Base-by-base conservation (phyloP, 2,888 invertebrate species). In the Mythimna ferrago region DNA sequence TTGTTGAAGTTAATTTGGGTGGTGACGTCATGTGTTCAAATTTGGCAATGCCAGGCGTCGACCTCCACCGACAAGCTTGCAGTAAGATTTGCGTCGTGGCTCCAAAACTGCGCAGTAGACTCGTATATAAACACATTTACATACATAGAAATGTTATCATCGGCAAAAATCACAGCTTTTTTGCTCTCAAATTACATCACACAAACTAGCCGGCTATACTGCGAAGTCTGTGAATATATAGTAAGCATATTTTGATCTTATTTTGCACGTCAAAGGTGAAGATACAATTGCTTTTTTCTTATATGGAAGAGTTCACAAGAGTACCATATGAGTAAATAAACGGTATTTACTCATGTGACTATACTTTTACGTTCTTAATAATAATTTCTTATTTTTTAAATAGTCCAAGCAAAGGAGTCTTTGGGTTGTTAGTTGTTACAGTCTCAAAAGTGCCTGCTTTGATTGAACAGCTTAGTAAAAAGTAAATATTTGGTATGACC, bases 41-140 rank as follows among this genome's bases (percentile, higher is more conserved):
- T 95, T 95, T 93, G 95, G 95, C 94, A 93, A 93, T 92, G 94
- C 83, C 87, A 90, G 94, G 92, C 91, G 87, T 90, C 93, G 95
- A 95, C 95, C 95, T 95, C 95, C 87, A 90, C 87, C 83, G 73
- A 93, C 94, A 87, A 90, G 88, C 84, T 77, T 76, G 80, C 79
- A 86, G 86, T 84, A 80, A 82, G 85, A 65, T 76, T 71, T 65
- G 79, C 71, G 81, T 79, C 78, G 83, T 79, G 72, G 73, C 75
- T 76, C 73, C 82, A 73, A 78, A 80, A 86, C 81, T 86, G 86
- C 86, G 86, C 84, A 86, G 78, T 69, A 79, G 66, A 80, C 41
- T 68, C 67, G 35, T 78, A 70, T 75, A 73, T 65, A 68, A 38
- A 74, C 41, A 65, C 38, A 41, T 41, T 11, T 21, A 66, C 35